Evolutionary conservation across 2,113 vertebrate species (phyloP).

Genomic region (Mustela lutreola): DNA sequence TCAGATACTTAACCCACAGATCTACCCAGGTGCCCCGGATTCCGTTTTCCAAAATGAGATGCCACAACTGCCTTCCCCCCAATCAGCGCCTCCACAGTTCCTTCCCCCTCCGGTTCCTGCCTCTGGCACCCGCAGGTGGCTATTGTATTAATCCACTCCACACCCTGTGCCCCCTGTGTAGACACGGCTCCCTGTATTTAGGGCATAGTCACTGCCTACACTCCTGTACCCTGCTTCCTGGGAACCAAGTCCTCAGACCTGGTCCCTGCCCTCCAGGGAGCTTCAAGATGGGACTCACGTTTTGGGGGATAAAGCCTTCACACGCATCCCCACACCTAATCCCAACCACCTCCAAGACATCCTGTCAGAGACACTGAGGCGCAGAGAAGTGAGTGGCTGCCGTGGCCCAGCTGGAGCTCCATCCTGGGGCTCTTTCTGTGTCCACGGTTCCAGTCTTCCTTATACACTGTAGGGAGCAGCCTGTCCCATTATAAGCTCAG

Average conservation of each 20-base stretch:
- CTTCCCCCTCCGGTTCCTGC: background rate
- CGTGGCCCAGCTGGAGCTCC: background rate
- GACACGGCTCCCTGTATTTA: background rate
- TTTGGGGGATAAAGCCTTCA: background rate
- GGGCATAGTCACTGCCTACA: background rate
- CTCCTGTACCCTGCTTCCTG: background rate
- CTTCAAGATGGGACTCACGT: rapidly evolving
- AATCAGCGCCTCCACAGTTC: no score
- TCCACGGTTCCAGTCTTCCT: background rate
- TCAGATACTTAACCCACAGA: background rate
- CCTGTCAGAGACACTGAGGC: background rate
- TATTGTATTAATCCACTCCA: background rate
- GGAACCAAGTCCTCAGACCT: background rate
- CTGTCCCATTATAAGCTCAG: background rate
- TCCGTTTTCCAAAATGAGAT: background rate
- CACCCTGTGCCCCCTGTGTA: rapidly evolving
- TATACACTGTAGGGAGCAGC: no score
- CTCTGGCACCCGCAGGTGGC: background rate
- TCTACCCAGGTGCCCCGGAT: background rate
- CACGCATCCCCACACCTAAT: no score
- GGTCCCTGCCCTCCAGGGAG: background rate
- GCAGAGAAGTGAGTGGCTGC: background rate
- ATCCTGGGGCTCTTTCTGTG: background rate
- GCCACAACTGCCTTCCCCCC: background rate
- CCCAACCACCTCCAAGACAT: background rate